These are phyloP conservation scores for Heliopora coerulea DNA, from an alignment of 92 coral and sea anemone genomes.

Conservation along the genomic window DNA sequence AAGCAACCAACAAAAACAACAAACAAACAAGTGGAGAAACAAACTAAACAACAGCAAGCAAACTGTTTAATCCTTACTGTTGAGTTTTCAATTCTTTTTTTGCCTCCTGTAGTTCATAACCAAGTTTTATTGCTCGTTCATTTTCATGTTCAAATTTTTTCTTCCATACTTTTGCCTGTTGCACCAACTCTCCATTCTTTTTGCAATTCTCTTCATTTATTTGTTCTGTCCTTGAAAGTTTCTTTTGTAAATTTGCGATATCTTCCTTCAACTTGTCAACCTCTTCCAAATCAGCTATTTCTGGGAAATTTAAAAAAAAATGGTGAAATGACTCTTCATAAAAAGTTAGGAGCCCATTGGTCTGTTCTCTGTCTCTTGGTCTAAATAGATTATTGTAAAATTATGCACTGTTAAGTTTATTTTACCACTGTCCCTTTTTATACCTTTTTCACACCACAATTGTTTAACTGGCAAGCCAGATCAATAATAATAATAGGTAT, in stretches of 20 bases:
- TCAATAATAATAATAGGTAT: too few species aligned
- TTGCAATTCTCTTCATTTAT: conserved; percentile 54
- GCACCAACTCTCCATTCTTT: conserved; percentile 59
- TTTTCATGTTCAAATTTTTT: conserved; percentile 59
- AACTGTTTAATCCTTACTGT: conserved; percentile 18
- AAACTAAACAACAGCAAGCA: too few species aligned
- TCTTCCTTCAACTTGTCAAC: conserved; percentile 67
- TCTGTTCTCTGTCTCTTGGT: too few species aligned
- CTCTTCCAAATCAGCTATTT: conserved; percentile 21
- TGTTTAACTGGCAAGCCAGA: background rate
- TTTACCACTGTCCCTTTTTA: too few species aligned
- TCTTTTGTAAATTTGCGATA: conserved; percentile 54
- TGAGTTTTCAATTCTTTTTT: conserved; percentile 78
- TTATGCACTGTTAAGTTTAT: too few species aligned
- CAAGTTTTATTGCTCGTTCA: conserved; percentile 63
- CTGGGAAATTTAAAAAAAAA: background rate
- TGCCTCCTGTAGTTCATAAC: conserved; percentile 74
- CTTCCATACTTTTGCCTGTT: conserved; percentile 68
- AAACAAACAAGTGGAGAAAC: too few species aligned
- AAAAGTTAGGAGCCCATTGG: too few species aligned
- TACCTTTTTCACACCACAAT: too few species aligned
- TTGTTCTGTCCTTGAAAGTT: conserved; percentile 73
- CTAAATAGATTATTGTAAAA: too few species aligned
- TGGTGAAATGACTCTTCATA: too few species aligned
- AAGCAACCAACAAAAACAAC: too few species aligned